These are phyloP conservation scores for Apostichopus leukothele DNA, from an alignment of 53 echinoderm and acorn worm species.

Conservation along the genomic window DNA sequence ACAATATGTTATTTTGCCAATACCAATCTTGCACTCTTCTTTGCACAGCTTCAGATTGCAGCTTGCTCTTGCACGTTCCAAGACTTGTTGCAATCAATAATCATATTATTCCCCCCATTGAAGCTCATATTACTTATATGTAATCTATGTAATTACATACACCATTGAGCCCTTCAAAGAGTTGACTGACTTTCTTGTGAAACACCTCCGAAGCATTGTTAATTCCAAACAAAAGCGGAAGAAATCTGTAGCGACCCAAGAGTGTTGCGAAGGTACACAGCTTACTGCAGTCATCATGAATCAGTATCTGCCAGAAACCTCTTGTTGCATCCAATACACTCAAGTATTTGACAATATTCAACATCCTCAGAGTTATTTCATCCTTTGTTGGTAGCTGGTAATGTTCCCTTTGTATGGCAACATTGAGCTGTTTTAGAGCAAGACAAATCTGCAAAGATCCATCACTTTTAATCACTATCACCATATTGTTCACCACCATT, in stretches of 20 bases:
- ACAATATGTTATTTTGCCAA: no score
- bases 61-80: no score
- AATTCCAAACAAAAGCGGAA: background rate
- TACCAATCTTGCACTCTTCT: no score
- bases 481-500: constrained; percentile 49
- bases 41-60: no score
- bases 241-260: background rate
- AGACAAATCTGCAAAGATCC: constrained; percentile 55
- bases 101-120: no score
- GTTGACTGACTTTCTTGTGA: no score
- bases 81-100: no score
- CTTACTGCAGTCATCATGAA: constrained; percentile 52
- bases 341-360: constrained; percentile 52
- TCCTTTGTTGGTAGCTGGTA: constrained; percentile 46
- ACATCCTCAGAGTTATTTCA: constrained; percentile 35
- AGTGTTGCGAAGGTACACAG: constrained; percentile 45
- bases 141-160: no score
- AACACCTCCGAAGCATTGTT: background rate
- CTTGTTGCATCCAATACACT: constrained; percentile 47
- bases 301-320: constrained; percentile 56
- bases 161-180: no score
- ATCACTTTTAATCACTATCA: constrained; percentile 46
- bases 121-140: no score
- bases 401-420: constrained; percentile 49
- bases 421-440: constrained; percentile 55